Base-by-base conservation (phyloP, 2,113 vertebrate genomes). In the Pomatostomus ruficeps region DNA sequence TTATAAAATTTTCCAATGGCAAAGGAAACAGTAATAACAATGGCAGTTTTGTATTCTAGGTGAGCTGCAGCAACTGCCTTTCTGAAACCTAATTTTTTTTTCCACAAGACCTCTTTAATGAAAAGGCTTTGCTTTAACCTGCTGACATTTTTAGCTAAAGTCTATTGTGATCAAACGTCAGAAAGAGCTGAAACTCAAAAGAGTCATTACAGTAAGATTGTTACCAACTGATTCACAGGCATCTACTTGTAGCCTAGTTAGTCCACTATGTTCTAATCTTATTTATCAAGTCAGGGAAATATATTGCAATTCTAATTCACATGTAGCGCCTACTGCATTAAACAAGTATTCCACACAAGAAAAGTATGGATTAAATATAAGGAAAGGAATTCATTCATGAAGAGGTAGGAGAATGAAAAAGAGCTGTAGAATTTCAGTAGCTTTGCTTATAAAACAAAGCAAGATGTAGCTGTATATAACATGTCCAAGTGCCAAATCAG, bases 101-200 rank as follows among this genome's bases (percentile, higher is more conserved):
- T 52, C 43, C 51, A 71, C 52, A 87, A 83, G 38, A 71, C 20
- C 36, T 67, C 8, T 15, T 36, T 89, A 89, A 76, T 90, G 68
- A 68, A 94, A 77, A 93, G 17, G 5, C 21, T 91, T 91, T 86
- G 28, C 58, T 95, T 87, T 88, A 93, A 95, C 80, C 5, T 25
- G 4, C 20, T 77, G 66, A 80, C 21, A 58, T 74, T 87, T 94
- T 89, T 67, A 85, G n/a, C 46, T 82, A 35, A 86, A 91, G 55
- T 77, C 51, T 95, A 42, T 88, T 83, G 57, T 77, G 83, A 85
- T 85, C 48, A 94, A 94, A 74, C 70, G 25, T 52, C 80, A 95
- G 35, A 93, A 84, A 82, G 31, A 76, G 33, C 14, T 35, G 57
- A 95, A 79, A 66, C 48, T 94, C 51, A 55, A 43, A 91, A 85